phyloP scores from a whole-genome alignment of 2,888 invertebrate genomes.

The Encarsia formosa region DNA sequence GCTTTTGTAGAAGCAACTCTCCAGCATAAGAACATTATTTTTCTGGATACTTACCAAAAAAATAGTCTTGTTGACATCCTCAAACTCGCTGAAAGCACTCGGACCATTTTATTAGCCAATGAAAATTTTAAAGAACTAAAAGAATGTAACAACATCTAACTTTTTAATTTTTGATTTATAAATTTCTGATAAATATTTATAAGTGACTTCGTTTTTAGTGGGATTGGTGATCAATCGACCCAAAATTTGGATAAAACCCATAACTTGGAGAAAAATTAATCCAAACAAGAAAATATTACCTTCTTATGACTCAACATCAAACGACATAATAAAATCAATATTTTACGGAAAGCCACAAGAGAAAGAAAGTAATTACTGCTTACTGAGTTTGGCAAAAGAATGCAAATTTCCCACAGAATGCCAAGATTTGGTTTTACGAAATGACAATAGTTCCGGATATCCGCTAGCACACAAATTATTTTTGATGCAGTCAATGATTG shows the following conservation, averaged over 20 bases:
- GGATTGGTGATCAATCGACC: constrained; percentile 31
- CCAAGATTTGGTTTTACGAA: constrained; percentile 32
- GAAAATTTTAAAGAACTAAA: neutral
- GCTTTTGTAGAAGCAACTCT: constrained; percentile 31
- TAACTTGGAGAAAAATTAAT: constrained; percentile 31
- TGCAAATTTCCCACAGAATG: constrained; percentile 34
- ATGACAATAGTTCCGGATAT: constrained; percentile 41
- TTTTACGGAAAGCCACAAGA: constrained; percentile 38
- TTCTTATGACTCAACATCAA: constrained; percentile 11
- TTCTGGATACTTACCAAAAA: constrained; percentile 21
- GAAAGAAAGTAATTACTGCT: constrained; percentile 38
- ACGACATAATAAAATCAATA: constrained; percentile 21
- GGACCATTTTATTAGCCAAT: neutral
- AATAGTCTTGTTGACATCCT: constrained; percentile 22
- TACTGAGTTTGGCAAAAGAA: constrained; percentile 20
- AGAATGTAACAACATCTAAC: neutral
- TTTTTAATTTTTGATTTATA: too few relatives aligned
- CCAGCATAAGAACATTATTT: constrained; percentile 22
- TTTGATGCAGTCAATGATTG: constrained; percentile 41
- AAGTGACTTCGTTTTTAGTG: constrained; percentile 17
- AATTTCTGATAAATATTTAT: neutral
- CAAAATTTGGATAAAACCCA: constrained; percentile 35
- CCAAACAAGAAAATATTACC: constrained; percentile 6
- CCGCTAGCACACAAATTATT: constrained; percentile 49
- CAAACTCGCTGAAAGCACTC: constrained; percentile 21